Percentiles rank a stretch among this genome's conserved stretches.
Conservation (phyloP, 2,113 vertebrate genomes). For the Jacana jacana region DNA sequence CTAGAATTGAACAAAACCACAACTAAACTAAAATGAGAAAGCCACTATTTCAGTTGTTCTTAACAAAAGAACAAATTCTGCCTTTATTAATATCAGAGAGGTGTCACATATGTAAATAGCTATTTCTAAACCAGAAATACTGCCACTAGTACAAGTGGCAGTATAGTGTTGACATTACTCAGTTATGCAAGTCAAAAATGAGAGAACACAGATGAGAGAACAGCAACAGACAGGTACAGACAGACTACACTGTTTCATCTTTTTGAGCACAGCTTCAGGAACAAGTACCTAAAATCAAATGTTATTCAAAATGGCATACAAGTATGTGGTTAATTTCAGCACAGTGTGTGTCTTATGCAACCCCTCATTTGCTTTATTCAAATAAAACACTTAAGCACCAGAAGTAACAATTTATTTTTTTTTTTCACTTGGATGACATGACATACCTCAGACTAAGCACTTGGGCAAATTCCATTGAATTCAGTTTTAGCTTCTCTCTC, state of each 20-base stretch:
- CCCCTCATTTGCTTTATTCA: neutral
- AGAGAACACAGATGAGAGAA: neutral
- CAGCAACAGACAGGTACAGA: neutral
- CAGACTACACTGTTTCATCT: neutral
- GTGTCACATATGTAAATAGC: neutral
- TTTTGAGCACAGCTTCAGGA: neutral
- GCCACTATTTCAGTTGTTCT: neutral
- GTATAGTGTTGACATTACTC: neutral
- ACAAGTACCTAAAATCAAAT: neutral
- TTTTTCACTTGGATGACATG: neutral
- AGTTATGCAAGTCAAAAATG: neutral
- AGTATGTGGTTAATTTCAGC: neutral
- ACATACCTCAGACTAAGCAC: neutral
- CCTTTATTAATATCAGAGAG: neutral
- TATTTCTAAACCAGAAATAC: neutral
- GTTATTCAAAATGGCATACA: neutral
- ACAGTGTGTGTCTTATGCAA: neutral
- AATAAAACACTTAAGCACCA: neutral
- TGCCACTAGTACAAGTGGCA: neutral
- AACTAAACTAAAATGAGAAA: neutral
- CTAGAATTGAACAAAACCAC: neutral
- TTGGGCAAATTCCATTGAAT: neutral
- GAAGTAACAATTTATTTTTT: neutral
- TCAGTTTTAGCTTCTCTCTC: neutral
- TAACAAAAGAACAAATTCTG: slow-evolving; percentile 15